These are phyloP conservation scores for Drosophila siamana DNA, from an alignment of 2,888 invertebrate genomes.

Conservation along the genomic window DNA sequence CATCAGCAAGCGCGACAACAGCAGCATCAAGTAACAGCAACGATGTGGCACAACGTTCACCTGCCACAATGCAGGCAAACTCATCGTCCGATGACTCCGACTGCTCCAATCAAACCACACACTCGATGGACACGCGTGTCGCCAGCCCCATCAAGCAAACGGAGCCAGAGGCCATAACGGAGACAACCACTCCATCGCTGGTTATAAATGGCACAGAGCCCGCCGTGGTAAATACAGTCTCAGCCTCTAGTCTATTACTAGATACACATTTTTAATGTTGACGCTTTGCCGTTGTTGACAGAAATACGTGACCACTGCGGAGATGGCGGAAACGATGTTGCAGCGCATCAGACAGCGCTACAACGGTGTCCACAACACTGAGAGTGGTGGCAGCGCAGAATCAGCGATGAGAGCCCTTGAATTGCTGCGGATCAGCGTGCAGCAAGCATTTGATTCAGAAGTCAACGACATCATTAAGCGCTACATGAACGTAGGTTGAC, in stretches of 20 bases:
- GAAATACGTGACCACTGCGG: conserved; percentile 83
- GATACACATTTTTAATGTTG: background rate
- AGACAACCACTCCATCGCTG: conserved; percentile 11
- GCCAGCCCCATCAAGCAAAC: conserved; percentile 66
- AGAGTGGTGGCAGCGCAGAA: conserved; percentile 79
- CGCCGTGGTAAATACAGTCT: conserved; percentile 42
- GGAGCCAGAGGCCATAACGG: conserved; percentile 39
- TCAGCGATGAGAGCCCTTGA: conserved; percentile 86
- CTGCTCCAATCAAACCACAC: conserved; percentile 84
- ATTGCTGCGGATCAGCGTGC: conserved; percentile 87
- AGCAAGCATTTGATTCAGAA: conserved; percentile 88
- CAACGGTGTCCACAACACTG: conserved; percentile 68
- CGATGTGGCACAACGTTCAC: conserved; percentile 69
- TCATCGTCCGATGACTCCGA: conserved; percentile 85
- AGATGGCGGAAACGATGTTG: conserved; percentile 84
- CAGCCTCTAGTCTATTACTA: background rate
- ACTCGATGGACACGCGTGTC: conserved; percentile 82
- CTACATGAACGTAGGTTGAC: conserved; percentile 86
- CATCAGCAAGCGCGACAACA: conserved; percentile 28
- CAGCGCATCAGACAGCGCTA: conserved; percentile 83
- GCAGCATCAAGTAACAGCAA: conserved; percentile 1
- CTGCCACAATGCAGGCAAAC: conserved; percentile 70
- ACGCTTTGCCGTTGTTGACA: conserved; percentile 27
- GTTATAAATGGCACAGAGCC: conserved; percentile 49
- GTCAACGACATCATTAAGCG: conserved; percentile 87